These are phyloP conservation scores for Turnix velox DNA, from an alignment of 2,113 vertebrate species.

Conservation along the genomic window DNA sequence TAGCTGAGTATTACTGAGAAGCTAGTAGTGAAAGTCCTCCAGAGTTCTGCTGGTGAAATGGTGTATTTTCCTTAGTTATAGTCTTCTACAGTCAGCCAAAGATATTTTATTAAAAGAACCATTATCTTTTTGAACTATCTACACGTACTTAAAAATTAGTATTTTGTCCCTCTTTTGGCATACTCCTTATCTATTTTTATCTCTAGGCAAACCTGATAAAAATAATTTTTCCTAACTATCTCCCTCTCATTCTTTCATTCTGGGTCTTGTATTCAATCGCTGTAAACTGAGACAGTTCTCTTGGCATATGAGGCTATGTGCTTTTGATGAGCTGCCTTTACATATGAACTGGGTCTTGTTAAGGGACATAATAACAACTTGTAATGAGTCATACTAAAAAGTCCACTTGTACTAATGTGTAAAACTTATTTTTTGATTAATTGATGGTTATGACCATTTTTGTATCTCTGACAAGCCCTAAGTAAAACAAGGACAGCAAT, in stretches of 20 bases:
- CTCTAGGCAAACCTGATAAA: not conserved
- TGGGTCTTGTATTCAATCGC: not conserved
- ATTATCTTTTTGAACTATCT: not conserved
- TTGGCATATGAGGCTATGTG: not conserved
- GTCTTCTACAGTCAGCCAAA: not conserved
- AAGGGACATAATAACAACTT: not conserved
- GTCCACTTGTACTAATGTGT: not conserved
- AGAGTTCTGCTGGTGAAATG: not conserved
- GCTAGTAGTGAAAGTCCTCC: not conserved
- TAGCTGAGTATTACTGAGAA: not conserved
- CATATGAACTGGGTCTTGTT: not conserved
- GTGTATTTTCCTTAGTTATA: not conserved
- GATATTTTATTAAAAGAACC: not conserved
- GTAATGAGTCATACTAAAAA: not conserved
- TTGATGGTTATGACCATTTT: not conserved
- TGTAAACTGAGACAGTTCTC: not conserved
- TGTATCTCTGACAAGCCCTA: not conserved
- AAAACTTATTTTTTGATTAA: not conserved
- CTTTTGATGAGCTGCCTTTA: not conserved
- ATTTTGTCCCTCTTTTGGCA: not conserved
- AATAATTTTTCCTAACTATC: not conserved
- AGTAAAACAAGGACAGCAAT: not conserved
- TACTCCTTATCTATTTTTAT: not conserved
- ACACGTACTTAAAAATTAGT: not conserved
- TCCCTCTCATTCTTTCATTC: not conserved